Percentiles rank a stretch among this genome's conserved stretches.
Conservation (phyloP, 1,140 invertebrate species). For the Mamestra configurata region DNA sequence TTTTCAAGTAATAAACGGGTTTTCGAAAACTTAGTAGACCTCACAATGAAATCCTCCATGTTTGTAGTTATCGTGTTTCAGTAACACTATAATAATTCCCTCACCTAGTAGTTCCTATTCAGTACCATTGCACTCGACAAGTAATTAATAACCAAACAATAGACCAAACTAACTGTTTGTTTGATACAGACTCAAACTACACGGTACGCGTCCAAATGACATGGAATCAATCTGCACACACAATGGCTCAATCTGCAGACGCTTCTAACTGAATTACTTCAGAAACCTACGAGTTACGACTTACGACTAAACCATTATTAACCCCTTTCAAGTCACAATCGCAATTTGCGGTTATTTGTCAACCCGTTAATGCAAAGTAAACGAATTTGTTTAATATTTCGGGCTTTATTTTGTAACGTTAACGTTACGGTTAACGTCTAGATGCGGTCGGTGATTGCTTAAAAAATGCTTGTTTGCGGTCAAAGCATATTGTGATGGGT, state of each 20-base stretch:
- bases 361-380: constrained; percentile 54
- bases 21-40: neutral
- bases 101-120: constrained; percentile 23
- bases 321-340: constrained; percentile 85
- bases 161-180: constrained; percentile 47
- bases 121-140: constrained; percentile 27
- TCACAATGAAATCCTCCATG: too few relatives aligned
- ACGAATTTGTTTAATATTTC: constrained; percentile 64
- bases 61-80: neutral
- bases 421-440: constrained; percentile 53
- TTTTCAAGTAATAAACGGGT: neutral
- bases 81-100: constrained; percentile 3
- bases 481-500: constrained; percentile 38
- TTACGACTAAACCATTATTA: constrained; percentile 71
- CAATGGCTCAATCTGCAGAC: constrained; percentile 83
- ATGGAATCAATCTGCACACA: constrained; percentile 51
- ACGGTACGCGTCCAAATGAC: constrained; percentile 26
- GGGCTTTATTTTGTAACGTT: constrained; percentile 76
- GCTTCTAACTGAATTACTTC: constrained; percentile 69
- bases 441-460: constrained; percentile 55
- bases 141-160: constrained; percentile 51
- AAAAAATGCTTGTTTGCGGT: constrained; percentile 66
- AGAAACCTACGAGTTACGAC: constrained; percentile 13
- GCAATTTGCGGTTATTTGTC: constrained; percentile 84
- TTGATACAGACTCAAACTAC: constrained; percentile 39